Evolutionary conservation across 2,888 invertebrate genomes (phyloP), one percentile per base, ranked within the genome.

Genomic region (Eupeodes luniger): DNA sequence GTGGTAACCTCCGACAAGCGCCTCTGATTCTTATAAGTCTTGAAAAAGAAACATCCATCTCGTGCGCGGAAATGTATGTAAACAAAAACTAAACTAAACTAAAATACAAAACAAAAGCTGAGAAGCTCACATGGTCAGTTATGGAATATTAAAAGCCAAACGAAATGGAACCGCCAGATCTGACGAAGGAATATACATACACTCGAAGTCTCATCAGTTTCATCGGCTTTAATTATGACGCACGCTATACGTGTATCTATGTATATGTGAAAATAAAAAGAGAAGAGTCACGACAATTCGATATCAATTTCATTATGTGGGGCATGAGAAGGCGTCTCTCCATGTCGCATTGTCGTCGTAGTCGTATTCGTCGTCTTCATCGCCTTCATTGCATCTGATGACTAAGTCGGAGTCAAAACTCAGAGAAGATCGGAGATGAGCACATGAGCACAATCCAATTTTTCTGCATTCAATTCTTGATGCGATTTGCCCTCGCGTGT

Each of bases 261-360:
- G 62, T 62, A 19, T 19, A 19, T 19, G 78, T 64, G 77, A 44
- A 66, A 19, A 19, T 19, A 19, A 27, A 5, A 19, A 76, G 14
- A 49, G 53, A 75, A 59, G 57, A 77, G 36, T 44, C 62, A 57
- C 66, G 49, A 75, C 9, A 40, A 40, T 83, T 40, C 51, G 62
- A 79, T 86, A 86, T 83, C 83, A 64, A 76, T 83, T 86, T 76
- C 86, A 79, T 44, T 79, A 70, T 79, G 66, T 83, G 61, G 78
- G 62, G 40, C 70, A 70, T 36, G 40, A 27, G 2, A 55, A 27
- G 53, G 34, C n/a, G n/a, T 47, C 70, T 5, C 85, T 62, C 66
- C 27, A 27, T 27, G 27, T 27, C 27, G 27, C 27, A 27, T 27
- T 3, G 27, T 27, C 27, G 27, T 27, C 2, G 27, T 27, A 27